phyloP scores from a whole-genome alignment of 2,797 vertebrate genomes.

The Tragopan temminckii region DNA sequence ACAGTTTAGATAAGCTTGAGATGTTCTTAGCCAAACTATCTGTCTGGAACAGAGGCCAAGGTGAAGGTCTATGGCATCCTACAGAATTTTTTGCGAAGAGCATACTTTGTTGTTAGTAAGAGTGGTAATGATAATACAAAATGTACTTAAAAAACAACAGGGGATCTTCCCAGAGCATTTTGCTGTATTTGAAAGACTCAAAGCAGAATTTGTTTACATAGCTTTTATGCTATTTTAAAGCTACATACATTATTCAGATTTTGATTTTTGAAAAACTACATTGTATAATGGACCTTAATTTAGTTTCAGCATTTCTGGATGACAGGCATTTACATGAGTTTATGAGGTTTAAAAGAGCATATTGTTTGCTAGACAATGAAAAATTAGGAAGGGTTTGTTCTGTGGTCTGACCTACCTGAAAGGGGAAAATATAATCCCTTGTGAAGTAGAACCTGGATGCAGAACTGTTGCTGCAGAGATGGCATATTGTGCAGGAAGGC shows the following conservation, averaged over 20 bases:
- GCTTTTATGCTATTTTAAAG: neutral
- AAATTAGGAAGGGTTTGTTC: neutral
- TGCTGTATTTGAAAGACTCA: neutral
- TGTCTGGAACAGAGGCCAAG: neutral
- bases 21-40: neutral
- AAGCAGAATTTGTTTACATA: neutral
- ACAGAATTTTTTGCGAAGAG: neutral
- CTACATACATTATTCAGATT: neutral
- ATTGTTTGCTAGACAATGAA: neutral
- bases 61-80: neutral
- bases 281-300: neutral
- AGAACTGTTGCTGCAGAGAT: neutral
- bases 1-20: neutral
- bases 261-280: neutral
- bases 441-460: conserved; percentile 5
- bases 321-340: neutral
- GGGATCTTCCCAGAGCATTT: neutral
- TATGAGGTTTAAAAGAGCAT: neutral
- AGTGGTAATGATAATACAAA: neutral
- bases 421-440: neutral
- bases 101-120: neutral
- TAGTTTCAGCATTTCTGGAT: neutral
- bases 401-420: neutral
- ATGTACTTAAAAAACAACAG: neutral
- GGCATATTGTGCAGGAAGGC: neutral